Conservation (phyloP, 1,140 invertebrate genomes). For the Tetragnatha versicolor region DNA sequence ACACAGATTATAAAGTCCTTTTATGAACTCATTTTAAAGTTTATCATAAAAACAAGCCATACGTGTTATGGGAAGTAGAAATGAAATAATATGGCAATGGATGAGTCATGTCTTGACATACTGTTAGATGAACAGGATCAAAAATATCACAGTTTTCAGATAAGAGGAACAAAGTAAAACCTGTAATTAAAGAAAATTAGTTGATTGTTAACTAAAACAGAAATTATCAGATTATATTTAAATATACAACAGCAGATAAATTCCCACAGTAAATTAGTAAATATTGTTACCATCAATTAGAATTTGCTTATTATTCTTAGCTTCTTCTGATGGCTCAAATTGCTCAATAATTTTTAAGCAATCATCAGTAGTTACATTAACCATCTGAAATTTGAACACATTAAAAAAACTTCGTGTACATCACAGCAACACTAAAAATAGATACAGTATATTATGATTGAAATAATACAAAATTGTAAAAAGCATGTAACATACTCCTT, state of each 20-base stretch:
- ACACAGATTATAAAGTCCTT: too few species aligned
- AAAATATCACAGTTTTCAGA: conserved; percentile 70
- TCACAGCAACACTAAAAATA: not conserved
- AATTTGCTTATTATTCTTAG: conserved; percentile 67
- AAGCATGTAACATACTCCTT: conserved; percentile 72
- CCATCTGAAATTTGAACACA: conserved; percentile 65
- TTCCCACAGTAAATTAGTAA: too few species aligned
- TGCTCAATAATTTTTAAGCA: conserved; percentile 69
- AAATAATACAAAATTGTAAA: not conserved
- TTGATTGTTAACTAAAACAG: not conserved
- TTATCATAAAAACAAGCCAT: too few species aligned
- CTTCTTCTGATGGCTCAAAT: conserved; percentile 71
- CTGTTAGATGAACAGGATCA: conserved; percentile 64
- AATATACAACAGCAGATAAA: not conserved
- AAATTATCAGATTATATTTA: not conserved
- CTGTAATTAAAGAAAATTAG: conserved; percentile 59
- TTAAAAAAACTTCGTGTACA: too few species aligned
- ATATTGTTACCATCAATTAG: conserved; percentile 69
- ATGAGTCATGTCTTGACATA: conserved; percentile 68
- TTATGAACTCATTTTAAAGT: too few species aligned
- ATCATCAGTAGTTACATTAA: conserved; percentile 66
- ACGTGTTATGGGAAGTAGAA: conserved; percentile 69
- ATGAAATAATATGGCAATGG: conserved; percentile 70
- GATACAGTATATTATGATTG: not conserved
- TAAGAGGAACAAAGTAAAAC: conserved; percentile 71